Evolutionary conservation across 2,888 invertebrate species (phyloP).

Genomic region (Eupithecia insigniata): DNA sequence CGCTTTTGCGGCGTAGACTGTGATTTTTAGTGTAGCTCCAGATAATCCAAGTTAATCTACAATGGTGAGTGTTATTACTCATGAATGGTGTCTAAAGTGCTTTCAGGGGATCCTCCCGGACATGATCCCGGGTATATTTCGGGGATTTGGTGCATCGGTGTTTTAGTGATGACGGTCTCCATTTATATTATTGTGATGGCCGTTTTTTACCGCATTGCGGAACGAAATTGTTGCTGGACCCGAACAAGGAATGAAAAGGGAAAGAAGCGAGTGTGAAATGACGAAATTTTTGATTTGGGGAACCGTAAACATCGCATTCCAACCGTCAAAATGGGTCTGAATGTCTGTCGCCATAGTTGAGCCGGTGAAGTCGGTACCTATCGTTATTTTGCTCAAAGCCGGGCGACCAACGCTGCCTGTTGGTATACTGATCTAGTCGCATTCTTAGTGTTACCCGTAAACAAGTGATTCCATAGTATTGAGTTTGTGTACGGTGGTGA

Average conservation of each 20-base stretch:
- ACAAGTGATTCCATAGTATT: conserved; percentile 58
- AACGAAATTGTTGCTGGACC: conserved; percentile 61
- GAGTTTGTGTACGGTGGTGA: conserved; percentile 39
- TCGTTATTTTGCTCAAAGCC: conserved; percentile 64
- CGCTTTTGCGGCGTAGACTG: conserved; percentile 84
- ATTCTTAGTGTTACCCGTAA: conserved; percentile 41
- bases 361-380: conserved; percentile 67
- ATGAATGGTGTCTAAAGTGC: conserved; percentile 72
- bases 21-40: conserved; percentile 85
- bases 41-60: conserved; percentile 85
- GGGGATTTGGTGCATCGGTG: conserved; percentile 77
- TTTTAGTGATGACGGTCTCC: conserved; percentile 84
- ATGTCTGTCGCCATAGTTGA: conserved; percentile 77
- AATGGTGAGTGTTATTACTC: conserved; percentile 83
- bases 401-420: conserved; percentile 57
- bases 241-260: conserved; percentile 49
- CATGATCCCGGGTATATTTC: conserved; percentile 72
- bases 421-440: conserved; percentile 57
- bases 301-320: conserved; percentile 48
- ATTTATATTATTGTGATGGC: conserved; percentile 83
- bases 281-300: conserved; percentile 46
- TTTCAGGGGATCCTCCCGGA: conserved; percentile 63
- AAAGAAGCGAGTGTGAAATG: conserved; percentile 43
- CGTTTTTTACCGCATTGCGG: conserved; percentile 85
- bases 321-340: conserved; percentile 62